Evolutionary conservation across 2,113 vertebrate genomes (phyloP), one percentile per base, ranked within the genome.

Genomic region (Typhlomys cinereus): DNA sequence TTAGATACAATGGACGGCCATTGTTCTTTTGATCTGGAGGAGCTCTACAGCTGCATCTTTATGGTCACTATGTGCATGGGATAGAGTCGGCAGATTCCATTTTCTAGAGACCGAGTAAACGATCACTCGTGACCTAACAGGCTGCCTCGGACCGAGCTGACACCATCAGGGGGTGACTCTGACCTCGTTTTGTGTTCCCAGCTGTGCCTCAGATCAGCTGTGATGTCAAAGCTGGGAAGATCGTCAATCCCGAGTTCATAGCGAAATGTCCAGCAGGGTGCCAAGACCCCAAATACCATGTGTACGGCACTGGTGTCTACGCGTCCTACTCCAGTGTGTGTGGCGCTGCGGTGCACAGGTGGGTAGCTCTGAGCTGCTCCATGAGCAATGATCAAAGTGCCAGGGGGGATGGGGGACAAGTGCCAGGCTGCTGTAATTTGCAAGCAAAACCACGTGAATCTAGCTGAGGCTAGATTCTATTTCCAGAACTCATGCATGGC

Each of bases 241-340:
- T 99, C 95, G 98, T 96, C 88, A 98, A 99, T 93, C 98, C 98
- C 44, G 99, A 99, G 97, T 99, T 99, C 96, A 98, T 99, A 48
- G 99, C 97, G 82, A 99, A 98, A 92, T 99, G 99, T 93, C 99
- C 99, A 0, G 97, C 98, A 1, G 98, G 98, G 94, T 99, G 99
- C 94, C 98, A 98, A 92, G 99, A 99, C 95, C 98, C 98, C 80
- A 99, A 98, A 96, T 98, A 99, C 94, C 98, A 98, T 20, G 99
- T 99, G 89, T 99, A 99, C 1, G 99, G 99, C 89, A 99, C 99
- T 0, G 98, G 97, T 2, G 96, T 99, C 90, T 99, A 99, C 2
- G 99, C 99, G n/a, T 99, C 99, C 79, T 99, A 99, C 96, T 99
- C 99, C 98, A 99, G 99, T 48, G 98, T 99, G 92, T 99, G 99